A percentile compares a stretch with the other conserved stretches of the same genome.
phyloP scores from a whole-genome alignment of 2,888 invertebrate species.

The Pycnomerus fuliginosus region DNA sequence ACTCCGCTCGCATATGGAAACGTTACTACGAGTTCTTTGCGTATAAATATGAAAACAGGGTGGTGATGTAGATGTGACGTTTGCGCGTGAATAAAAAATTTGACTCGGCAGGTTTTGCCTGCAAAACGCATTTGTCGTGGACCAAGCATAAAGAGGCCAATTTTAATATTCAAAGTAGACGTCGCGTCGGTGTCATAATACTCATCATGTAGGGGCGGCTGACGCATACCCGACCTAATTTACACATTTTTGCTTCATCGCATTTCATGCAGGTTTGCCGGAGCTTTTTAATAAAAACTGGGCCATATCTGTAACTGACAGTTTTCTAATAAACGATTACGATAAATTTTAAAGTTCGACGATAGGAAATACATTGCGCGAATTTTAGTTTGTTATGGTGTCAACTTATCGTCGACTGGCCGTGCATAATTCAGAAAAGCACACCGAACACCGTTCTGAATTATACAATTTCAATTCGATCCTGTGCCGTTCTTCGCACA shows the following conservation, averaged over 20 bases:
- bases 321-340: constrained; percentile 36
- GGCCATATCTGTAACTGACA: constrained; percentile 34
- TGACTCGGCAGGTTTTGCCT: constrained; percentile 13
- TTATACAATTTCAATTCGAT: constrained; percentile 6
- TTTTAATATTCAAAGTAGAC: constrained; percentile 22
- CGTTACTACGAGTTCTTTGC: too few species aligned
- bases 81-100: constrained; percentile 13
- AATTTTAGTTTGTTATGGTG: constrained; percentile 4
- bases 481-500: constrained; percentile 1
- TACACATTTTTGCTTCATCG: constrained; percentile 20
- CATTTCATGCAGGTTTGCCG: constrained; percentile 22
- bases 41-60: constrained; percentile 10
- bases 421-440: constrained; percentile 10
- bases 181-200: constrained; percentile 19
- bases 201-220: constrained; percentile 9
- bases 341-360: constrained; percentile 32
- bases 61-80: constrained; percentile 11
- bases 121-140: constrained; percentile 19
- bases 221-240: constrained; percentile 20
- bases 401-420: constrained; percentile 1
- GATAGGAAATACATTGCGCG: constrained; percentile 20
- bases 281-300: constrained; percentile 34
- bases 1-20: too few species aligned
- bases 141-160: constrained; percentile 15
- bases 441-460: constrained; percentile 1